Base-by-base conservation (phyloP, 2,888 invertebrate genomes). In the Eilema griseolum region DNA sequence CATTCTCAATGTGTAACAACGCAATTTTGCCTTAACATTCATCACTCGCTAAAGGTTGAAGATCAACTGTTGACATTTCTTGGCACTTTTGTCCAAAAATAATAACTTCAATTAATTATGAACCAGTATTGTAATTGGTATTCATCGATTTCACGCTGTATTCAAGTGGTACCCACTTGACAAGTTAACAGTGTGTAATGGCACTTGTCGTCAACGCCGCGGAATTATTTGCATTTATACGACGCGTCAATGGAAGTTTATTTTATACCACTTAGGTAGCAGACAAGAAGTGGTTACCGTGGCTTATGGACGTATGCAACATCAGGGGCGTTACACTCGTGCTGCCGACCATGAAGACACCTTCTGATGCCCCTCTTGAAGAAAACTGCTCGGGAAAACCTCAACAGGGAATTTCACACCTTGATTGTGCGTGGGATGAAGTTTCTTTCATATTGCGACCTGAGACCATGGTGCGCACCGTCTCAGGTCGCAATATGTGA, bases 181-280 rank as follows among this genome's bases (percentile, higher is more conserved):
- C 37, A 61, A 37, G 66, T 62, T 62, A 62, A 59, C 66, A 24
- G 59, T 68, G 28, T 59, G 60, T 73, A 70, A 72, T 68, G 65
- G 14, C 20, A 69, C 69, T 37, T 63, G 31, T 60, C 65, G 60
- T 68, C 73, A 73, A 71, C 26, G 31, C 31, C 62, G 63, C 56
- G 41, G 41, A 3, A n/a, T n/a, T 67, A 24, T 66, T 69, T 64
- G 60, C 41, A 20, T 46, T 59, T 60, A 16, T 37, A 20, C 23
- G 3, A 41, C 16, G 37, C 23, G 62, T 23, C 24, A 41, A 7
- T 52, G 33, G 28, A 46, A 46, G 26, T 26, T 24, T 10, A n/a
- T n/a, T n/a, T n/a, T n/a, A n/a, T n/a, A n/a, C n/a, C n/a, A n/a
- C n/a, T n/a, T n/a, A n/a, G n/a, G n/a, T n/a, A n/a, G n/a, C n/a